Evolutionary conservation across 2,797 vertebrate genomes (phyloP), one percentile per base, ranked within the genome.

Genomic region (Hozukius guyotensis): DNA sequence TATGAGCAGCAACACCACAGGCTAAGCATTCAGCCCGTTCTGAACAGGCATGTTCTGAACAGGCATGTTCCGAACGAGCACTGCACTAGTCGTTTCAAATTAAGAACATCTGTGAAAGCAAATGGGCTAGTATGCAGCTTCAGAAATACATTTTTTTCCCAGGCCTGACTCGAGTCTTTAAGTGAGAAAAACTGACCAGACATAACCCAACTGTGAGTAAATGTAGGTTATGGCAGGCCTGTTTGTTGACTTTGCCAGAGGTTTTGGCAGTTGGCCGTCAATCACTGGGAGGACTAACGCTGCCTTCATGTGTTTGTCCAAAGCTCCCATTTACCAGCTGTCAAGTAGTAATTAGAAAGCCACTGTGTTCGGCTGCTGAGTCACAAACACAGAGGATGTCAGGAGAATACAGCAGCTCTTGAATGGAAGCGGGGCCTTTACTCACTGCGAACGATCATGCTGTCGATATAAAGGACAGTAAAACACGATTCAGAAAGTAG

Each of bases 281-380:
- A 73, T 77, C 38, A 70, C 52, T 55, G 25, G 11, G 42, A 62
- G 16, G 27, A 55, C 80, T 29, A 53, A 61, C 46, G 27, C 49
- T 63, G 63, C 69, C 27, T 68, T 68, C 27, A 70, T 66, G 52
- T 42, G 69, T 77, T 79, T 82, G 60, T 65, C 32, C 52, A 76
- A 69, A 76, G 68, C 64, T 69, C 53, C 34, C 60, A 66, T 77
- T 84, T 74, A 84, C 53, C 61, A 82, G 76, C 73, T 80, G 72
- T 84, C 69, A 77, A 70, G 68, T 18, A 25, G 79, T 46, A 38
- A 77, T 80, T 77, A 80, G 61, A 56, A 64, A 75, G 71, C 65
- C 65, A 56, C 68, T 56, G 56, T 62, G 56, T 65, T 75, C 13
- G 34, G 63, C 31, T 52, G 27, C 46, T 77, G 69, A 80, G 69